Evolutionary conservation across 2,888 invertebrate species (phyloP).

Genomic region (Chrysolina haemoptera): DNA sequence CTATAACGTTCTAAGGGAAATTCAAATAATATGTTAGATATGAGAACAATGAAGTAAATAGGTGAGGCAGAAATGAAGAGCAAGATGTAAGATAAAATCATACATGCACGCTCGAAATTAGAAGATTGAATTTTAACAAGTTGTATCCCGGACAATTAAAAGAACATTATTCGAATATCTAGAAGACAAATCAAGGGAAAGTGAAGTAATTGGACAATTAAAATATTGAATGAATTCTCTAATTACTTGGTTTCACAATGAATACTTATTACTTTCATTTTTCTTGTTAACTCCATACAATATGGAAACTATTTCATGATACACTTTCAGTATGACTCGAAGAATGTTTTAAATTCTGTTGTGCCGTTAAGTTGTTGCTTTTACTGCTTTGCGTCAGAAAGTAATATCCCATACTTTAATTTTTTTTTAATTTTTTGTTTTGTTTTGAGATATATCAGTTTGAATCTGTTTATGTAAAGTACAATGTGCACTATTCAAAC

Average conservation of each 20-base stretch:
- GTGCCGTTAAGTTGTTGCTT: too few species aligned
- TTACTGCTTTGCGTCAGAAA: too few species aligned
- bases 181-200: slow-evolving; percentile 25
- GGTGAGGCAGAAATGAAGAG: neutral
- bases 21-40: neutral
- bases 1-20: neutral
- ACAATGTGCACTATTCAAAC: too few species aligned
- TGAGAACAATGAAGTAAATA: neutral
- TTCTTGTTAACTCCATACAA: neutral
- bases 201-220: slow-evolving; percentile 24
- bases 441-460: too few species aligned
- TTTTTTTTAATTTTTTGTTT: too few species aligned
- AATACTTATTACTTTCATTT: slow-evolving; percentile 28
- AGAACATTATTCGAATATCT: slow-evolving; percentile 14
- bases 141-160: slow-evolving; percentile 22
- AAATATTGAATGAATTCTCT: slow-evolving; percentile 24
- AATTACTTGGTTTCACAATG: slow-evolving; percentile 19
- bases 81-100: neutral
- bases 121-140: slow-evolving; percentile 15
- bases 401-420: too few species aligned
- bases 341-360: too few species aligned
- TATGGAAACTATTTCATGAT: neutral
- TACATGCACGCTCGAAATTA: neutral
- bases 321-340: neutral
- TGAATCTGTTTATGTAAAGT: too few species aligned